Evolutionary conservation across 2,113 vertebrate species (phyloP).

Genomic region (Ochotona curzoniae): DNA sequence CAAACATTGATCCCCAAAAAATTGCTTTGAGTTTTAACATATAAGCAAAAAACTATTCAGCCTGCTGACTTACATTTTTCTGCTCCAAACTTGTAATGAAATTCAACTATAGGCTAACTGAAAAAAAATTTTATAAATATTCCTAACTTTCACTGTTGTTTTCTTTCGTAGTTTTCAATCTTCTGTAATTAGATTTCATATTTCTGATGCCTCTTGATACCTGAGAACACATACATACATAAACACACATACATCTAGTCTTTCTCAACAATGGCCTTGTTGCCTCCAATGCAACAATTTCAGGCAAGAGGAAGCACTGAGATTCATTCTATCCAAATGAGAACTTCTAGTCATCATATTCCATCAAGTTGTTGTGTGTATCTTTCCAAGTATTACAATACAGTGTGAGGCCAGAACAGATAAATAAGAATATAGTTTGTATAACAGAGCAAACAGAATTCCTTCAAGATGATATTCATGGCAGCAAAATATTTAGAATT

Average conservation of each 20-base stretch:
- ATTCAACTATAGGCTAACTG: too few species aligned
- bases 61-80: too few species aligned
- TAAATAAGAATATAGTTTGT: background rate
- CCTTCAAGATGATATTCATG: slow-evolving; percentile 44
- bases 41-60: too few species aligned
- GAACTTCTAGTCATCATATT: background rate
- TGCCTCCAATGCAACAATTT: background rate
- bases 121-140: too few species aligned
- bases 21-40: too few species aligned
- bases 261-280: background rate
- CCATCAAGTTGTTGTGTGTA: background rate
- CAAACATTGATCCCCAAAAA: too few species aligned
- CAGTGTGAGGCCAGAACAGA: background rate
- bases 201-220: background rate
- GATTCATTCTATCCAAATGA: background rate
- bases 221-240: background rate
- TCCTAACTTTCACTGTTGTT: too few species aligned
- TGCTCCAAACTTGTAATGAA: too few species aligned
- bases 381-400: background rate
- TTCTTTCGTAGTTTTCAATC: too few species aligned
- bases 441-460: background rate
- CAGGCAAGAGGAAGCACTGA: background rate
- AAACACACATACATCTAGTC: background rate
- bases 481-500: slow-evolving; percentile 5
- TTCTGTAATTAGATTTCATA: too few species aligned